Percentiles rank a stretch among this genome's conserved stretches.
Evolutionary conservation across 2,797 vertebrate species (phyloP).

Genomic region (Saxicola maurus): DNA sequence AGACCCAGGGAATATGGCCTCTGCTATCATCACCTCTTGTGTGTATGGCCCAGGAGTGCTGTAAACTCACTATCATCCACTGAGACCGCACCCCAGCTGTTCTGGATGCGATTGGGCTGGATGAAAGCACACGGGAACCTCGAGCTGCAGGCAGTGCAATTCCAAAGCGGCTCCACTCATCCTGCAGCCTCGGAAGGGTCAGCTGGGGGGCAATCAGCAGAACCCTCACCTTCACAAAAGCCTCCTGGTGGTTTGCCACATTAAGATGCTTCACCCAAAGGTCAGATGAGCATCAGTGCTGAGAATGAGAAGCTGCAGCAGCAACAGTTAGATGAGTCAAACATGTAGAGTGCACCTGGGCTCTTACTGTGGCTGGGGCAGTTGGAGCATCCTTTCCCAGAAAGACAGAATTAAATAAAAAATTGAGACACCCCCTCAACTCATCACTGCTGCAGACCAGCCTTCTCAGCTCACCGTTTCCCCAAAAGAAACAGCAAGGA

Average conservation of each 20-base stretch:
- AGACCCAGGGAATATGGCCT: fast-evolving
- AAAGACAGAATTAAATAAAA: not conserved
- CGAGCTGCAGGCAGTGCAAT: fast-evolving
- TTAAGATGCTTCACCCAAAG: not conserved
- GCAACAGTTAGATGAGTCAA: not conserved
- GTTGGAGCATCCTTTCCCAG: not conserved
- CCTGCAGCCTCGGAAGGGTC: fast-evolving
- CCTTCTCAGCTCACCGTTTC: not conserved
- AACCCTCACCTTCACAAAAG: not conserved
- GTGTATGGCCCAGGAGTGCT: fast-evolving
- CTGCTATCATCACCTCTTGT: not conserved
- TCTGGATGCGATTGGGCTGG: fast-evolving
- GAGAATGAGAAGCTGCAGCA: not conserved
- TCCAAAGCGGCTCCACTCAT: not conserved
- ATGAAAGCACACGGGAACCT: fast-evolving
- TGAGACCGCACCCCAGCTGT: not conserved
- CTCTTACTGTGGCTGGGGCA: fast-evolving
- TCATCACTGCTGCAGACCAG: not conserved
- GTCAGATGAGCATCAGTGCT: not conserved
- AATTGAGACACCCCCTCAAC: not conserved
- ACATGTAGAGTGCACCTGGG: fast-evolving
- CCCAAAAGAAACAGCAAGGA: not conserved
- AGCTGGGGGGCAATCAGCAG: not conserved
- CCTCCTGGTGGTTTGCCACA: not conserved
- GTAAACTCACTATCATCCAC: not conserved